Percentiles rank a stretch among this genome's conserved stretches.
Evolutionary conservation across 2,888 invertebrate species (phyloP).

Genomic region (Folsomia candida): DNA sequence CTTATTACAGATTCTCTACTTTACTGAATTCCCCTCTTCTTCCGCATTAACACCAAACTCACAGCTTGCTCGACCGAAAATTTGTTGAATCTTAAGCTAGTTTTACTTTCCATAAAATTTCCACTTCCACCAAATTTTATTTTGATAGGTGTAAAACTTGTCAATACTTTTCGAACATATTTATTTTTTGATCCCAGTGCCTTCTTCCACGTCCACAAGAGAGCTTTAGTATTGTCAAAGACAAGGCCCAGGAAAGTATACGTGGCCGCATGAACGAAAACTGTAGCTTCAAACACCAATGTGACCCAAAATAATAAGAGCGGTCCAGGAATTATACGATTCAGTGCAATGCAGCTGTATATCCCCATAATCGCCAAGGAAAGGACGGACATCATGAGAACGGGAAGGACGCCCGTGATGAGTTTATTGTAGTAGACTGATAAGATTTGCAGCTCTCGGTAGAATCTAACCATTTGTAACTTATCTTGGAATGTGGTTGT

Average conservation of each 20-base stretch:
- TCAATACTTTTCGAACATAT: background rate
- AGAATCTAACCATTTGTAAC: background rate
- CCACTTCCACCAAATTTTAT: background rate
- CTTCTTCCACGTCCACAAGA: background rate
- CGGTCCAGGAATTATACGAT: background rate
- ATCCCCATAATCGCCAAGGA: background rate
- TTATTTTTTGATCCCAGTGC: background rate
- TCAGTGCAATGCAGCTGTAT: background rate
- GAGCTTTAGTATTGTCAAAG: background rate
- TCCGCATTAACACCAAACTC: background rate
- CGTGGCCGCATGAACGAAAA: background rate
- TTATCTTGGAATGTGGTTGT: too few relatives aligned
- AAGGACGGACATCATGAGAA: background rate
- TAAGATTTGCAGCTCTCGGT: background rate
- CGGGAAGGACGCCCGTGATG: background rate
- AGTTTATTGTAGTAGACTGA: background rate
- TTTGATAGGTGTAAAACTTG: background rate
- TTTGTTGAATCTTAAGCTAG: slow-evolving; percentile 1
- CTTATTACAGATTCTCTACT: too few relatives aligned
- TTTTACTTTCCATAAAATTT: background rate
- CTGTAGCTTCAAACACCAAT: background rate
- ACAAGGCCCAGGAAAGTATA: background rate
- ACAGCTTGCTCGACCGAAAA: background rate
- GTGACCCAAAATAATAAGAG: background rate
- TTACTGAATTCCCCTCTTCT: background rate